phyloP scores from a whole-genome alignment of 2,113 vertebrate genomes.

The Aleadryas rufinucha region DNA sequence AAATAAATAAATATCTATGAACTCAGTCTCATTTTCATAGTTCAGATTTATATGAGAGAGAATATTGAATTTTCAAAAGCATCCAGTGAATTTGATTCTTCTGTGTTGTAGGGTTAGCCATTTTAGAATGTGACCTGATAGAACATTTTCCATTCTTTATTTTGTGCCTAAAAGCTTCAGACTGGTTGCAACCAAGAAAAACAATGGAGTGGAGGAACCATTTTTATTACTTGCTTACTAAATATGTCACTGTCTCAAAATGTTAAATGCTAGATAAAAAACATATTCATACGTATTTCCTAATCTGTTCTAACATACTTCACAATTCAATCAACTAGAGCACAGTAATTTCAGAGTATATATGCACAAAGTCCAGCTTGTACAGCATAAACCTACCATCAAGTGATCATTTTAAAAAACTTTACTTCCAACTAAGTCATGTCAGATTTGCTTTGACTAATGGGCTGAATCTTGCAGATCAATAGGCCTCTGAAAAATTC shows the following conservation, averaged over 20 bases:
- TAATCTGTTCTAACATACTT: not conserved
- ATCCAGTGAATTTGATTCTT: not conserved
- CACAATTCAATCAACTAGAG: not conserved
- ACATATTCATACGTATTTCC: not conserved
- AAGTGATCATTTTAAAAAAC: not conserved
- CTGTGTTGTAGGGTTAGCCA: not conserved
- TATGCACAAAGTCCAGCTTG: not conserved
- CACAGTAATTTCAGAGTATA: not conserved
- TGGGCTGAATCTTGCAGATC: not conserved
- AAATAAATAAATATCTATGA: conserved; percentile 30
- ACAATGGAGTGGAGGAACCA: rapidly evolving
- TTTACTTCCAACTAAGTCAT: conserved; percentile 1
- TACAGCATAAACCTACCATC: not conserved
- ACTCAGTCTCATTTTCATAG: not conserved
- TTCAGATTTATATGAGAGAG: conserved; percentile 19
- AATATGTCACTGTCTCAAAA: not conserved
- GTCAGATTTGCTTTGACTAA: not conserved
- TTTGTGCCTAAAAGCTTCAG: not conserved
- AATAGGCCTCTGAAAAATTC: not conserved
- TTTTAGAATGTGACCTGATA: not conserved
- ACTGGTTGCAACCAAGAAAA: not conserved
- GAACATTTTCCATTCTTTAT: conserved; percentile 3
- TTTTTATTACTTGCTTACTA: not conserved
- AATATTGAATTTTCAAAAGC: conserved; percentile 34
- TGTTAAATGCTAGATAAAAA: not conserved